Conservation (phyloP, 2,797 vertebrate genomes). For the Natrix natrix region DNA sequence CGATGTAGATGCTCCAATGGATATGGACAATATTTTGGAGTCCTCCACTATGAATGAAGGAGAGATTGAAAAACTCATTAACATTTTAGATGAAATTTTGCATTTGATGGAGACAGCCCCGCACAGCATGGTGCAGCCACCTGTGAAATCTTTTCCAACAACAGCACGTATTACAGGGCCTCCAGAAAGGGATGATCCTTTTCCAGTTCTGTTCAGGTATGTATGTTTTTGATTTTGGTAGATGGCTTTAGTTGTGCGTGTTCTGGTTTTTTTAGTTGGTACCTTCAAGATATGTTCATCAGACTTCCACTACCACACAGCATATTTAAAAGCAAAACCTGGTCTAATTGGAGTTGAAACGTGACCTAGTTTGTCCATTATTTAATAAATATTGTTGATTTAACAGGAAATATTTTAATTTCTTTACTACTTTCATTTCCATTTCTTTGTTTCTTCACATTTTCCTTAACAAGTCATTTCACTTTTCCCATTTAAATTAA, state of each 20-base stretch:
- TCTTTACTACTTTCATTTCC: not conserved
- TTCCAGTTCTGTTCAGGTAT: slow-evolving; percentile 91
- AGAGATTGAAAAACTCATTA: slow-evolving; percentile 90
- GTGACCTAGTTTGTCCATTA: not conserved
- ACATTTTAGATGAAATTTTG: slow-evolving; percentile 90
- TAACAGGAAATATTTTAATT: not conserved
- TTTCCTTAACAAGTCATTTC: not conserved
- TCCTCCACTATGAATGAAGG: slow-evolving; percentile 86
- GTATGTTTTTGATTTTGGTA: not conserved
- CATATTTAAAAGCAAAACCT: not conserved
- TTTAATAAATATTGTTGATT: not conserved
- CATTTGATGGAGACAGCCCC: slow-evolving; percentile 94
- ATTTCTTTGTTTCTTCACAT: not conserved
- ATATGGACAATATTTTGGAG: slow-evolving; percentile 87
- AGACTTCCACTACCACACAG: not conserved
- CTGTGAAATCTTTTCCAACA: slow-evolving; percentile 96
- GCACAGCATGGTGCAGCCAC: slow-evolving; percentile 94
- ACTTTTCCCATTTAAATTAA: not conserved
- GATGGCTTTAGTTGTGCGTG: not conserved
- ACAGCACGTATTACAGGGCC: slow-evolving; percentile 92
- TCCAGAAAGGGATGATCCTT: slow-evolving; percentile 94
- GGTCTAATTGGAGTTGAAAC: not conserved
- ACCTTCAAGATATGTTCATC: not conserved
- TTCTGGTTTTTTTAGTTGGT: not conserved
- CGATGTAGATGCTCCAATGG: slow-evolving; percentile 86